phyloP scores from a whole-genome alignment of 2,113 vertebrate genomes.

The Sclerurus mexicanus region DNA sequence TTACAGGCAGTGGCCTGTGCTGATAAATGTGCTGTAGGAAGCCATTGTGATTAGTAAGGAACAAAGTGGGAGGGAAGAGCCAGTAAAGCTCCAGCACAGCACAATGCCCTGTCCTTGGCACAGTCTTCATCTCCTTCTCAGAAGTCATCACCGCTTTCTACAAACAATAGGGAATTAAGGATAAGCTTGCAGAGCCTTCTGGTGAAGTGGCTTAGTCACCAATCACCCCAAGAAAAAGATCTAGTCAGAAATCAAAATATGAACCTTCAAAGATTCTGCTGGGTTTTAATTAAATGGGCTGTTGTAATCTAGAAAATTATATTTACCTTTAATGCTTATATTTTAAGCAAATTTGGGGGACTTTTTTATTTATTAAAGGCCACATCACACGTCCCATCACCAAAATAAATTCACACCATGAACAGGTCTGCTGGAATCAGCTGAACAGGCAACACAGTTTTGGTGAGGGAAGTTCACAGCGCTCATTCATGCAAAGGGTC shows the following conservation, averaged over 20 bases:
- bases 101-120: conserved; percentile 45
- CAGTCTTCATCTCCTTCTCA: not conserved
- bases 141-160: not conserved
- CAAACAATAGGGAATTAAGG: not conserved
- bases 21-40: conserved; percentile 48
- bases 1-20: not conserved
- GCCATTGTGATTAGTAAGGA: conserved; percentile 26
- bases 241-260: not conserved
- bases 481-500: not conserved
- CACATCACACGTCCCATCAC: not conserved
- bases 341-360: not conserved
- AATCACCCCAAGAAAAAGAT: not conserved
- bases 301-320: not conserved
- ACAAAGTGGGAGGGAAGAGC: not conserved
- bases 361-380: not conserved
- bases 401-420: not conserved
- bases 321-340: not conserved
- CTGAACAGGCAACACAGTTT: not conserved
- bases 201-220: not conserved
- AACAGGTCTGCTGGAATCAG: not conserved
- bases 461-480: not conserved
- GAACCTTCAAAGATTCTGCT: not conserved
- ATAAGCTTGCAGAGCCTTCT: not conserved
- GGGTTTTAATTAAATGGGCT: not conserved
- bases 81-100: not conserved